phyloP scores from a whole-genome alignment of 2,113 vertebrate genomes.

The Tachysurus vachellii region DNA sequence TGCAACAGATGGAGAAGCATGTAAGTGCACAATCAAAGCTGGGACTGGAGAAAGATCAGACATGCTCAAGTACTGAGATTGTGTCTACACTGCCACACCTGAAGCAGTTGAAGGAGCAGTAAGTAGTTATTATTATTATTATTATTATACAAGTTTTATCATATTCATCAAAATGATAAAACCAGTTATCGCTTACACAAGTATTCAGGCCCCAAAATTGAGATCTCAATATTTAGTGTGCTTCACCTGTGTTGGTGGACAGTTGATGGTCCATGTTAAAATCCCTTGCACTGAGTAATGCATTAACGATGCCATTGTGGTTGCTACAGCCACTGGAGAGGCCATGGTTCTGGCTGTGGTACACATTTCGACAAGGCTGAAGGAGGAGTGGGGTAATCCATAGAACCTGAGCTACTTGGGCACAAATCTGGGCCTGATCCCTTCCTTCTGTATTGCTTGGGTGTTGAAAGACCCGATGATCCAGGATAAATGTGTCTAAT shows the following conservation, averaged over 20 bases:
- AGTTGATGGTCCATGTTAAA: background rate
- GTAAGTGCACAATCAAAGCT: background rate
- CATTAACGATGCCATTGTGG: background rate
- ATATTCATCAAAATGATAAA: too few relatives aligned
- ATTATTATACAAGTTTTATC: background rate
- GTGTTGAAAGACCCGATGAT: too few relatives aligned
- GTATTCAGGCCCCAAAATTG: background rate
- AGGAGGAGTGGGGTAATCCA: background rate
- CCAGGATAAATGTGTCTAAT: too few relatives aligned
- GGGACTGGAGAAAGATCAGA: background rate
- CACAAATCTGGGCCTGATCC: too few relatives aligned
- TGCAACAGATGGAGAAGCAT: background rate
- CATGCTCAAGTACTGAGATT: conserved; percentile 42
- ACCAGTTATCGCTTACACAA: background rate
- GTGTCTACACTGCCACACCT: conserved; percentile 43
- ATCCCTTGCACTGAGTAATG: background rate
- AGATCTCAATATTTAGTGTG: background rate
- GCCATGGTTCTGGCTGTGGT: background rate
- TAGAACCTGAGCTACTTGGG: background rate
- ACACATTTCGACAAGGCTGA: background rate
- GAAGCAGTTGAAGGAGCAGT: background rate
- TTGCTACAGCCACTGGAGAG: background rate
- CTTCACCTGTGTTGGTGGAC: background rate
- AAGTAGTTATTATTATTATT: background rate
- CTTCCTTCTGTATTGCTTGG: too few relatives aligned